phyloP scores from a whole-genome alignment of 2,113 vertebrate species.

The Microtus ochrogaster region DNA sequence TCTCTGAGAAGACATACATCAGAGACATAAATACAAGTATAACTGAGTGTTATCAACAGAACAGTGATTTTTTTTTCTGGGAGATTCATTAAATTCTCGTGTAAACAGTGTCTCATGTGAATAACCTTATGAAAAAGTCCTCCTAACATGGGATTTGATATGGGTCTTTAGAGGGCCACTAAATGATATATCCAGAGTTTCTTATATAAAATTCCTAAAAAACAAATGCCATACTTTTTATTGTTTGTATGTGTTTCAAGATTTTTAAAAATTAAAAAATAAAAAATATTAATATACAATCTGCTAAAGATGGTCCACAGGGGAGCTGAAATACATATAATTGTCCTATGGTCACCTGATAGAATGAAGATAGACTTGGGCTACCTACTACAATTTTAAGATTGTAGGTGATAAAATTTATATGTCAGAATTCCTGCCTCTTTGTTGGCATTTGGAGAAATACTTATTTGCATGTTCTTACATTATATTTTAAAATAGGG shows the following conservation, averaged over 20 bases:
- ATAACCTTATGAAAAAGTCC: background rate
- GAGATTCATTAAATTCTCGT: background rate
- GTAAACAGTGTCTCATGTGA: background rate
- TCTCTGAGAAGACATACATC: background rate
- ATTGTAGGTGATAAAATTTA: background rate
- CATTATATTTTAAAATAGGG: background rate
- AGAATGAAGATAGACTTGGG: background rate
- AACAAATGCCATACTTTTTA: background rate
- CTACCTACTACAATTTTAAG: background rate
- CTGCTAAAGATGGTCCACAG: background rate
- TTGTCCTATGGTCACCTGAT: background rate
- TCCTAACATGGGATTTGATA: background rate
- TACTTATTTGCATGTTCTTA: background rate
- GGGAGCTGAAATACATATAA: background rate
- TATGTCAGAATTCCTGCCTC: background rate
- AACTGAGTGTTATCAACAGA: background rate
- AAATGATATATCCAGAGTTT: background rate
- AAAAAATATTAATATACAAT: background rate
- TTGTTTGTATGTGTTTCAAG: background rate
- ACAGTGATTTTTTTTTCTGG: background rate
- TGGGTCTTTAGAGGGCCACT: background rate
- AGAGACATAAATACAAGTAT: background rate
- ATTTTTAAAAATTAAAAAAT: background rate
- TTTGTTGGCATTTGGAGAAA: slow-evolving; percentile 25
- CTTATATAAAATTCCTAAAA: background rate